These are phyloP conservation scores for Heliocidaris erythrogramma DNA, from an alignment of 35 echinoderm and acorn worm genomes.

Conservation along the genomic window DNA sequence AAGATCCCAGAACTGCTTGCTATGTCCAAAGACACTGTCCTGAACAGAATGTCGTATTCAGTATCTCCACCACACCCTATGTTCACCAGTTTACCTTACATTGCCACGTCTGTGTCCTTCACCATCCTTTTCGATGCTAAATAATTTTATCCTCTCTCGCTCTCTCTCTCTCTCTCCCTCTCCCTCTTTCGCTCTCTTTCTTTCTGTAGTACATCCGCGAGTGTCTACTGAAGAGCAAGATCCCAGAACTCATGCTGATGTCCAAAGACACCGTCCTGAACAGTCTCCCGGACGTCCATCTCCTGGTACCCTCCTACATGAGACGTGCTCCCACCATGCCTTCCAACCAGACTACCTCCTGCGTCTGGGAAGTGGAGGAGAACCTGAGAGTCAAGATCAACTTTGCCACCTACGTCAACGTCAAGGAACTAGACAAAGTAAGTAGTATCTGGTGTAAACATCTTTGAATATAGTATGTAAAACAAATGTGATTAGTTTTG, in stretches of 20 bases:
- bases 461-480: no score
- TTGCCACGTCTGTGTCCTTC: no score
- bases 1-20: no score
- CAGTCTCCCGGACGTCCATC: slow-evolving; percentile 81
- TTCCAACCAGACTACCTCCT: slow-evolving; percentile 60
- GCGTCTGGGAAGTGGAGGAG: slow-evolving; percentile 80
- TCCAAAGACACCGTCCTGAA: slow-evolving; percentile 92
- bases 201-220: slow-evolving; percentile 85
- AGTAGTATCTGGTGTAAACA: background rate
- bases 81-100: no score
- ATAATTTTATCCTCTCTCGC: no score
- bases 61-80: no score
- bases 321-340: slow-evolving; percentile 62
- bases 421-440: slow-evolving; percentile 97
- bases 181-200: background rate
- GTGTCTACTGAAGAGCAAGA: slow-evolving; percentile 76
- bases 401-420: slow-evolving; percentile 99
- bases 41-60: no score
- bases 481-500: no score
- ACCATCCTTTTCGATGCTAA: no score
- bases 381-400: slow-evolving; percentile 83
- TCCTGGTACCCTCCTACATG: slow-evolving; percentile 92
- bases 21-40: no score
- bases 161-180: background rate
- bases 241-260: slow-evolving; percentile 96